A percentile compares a stretch with the other conserved stretches of the same genome.
These are phyloP conservation scores for Heliocidaris tuberculata DNA, from an alignment of 35 echinoderm and acorn worm species.

Conservation along the genomic window DNA sequence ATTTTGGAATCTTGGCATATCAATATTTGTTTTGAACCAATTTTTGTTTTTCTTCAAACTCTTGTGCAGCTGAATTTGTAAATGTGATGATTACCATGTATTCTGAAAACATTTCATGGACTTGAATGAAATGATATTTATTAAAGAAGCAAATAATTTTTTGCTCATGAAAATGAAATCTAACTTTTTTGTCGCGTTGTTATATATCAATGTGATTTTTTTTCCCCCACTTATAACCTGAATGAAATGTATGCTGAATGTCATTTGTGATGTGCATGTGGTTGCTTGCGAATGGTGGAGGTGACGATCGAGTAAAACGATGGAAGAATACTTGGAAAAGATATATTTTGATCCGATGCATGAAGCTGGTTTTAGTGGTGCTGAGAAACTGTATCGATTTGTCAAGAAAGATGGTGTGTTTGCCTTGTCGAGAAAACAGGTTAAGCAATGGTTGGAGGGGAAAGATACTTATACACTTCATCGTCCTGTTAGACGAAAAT, in stretches of 20 bases:
- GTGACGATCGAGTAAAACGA: neutral
- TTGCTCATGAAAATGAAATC: neutral
- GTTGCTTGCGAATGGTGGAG: neutral
- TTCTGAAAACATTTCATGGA: too few species aligned
- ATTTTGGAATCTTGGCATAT: too few species aligned
- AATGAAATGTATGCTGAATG: neutral
- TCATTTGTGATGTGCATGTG: conserved; percentile 24
- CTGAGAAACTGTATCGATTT: conserved; percentile 18
- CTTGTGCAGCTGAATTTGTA: too few species aligned
- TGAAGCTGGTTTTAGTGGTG: conserved; percentile 31
- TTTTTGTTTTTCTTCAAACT: too few species aligned
- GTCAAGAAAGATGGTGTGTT: conserved; percentile 22
- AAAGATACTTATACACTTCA: conserved; percentile 67
- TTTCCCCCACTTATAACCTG: neutral
- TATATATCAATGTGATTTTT: too few species aligned
- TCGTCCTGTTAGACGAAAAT: conserved; percentile 17
- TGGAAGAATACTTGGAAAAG: conserved; percentile 24
- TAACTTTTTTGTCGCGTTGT: too few species aligned
- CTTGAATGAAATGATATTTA: too few species aligned
- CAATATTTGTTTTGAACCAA: too few species aligned
- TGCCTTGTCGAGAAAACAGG: conserved; percentile 12
- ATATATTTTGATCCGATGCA: conserved; percentile 42
- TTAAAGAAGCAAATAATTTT: too few species aligned
- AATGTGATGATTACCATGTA: too few species aligned
- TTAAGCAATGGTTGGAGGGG: conserved; percentile 41